phyloP scores from a whole-genome alignment of 2,888 invertebrate species.

The Prosapia bicincta region DNA sequence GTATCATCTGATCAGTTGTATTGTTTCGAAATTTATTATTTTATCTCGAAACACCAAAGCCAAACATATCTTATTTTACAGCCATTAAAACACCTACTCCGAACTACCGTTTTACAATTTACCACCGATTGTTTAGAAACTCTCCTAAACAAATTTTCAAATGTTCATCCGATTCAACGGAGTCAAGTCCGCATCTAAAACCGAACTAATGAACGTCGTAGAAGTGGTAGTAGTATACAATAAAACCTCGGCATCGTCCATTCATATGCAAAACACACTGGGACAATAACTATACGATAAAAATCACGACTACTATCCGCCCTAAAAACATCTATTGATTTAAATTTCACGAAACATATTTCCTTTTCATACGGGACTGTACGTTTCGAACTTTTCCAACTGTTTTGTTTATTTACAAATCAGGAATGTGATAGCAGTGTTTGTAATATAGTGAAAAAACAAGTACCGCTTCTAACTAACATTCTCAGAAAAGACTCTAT shows the following conservation, averaged over 20 bases:
- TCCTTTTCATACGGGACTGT: not conserved
- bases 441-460: no score
- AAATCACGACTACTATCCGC: not conserved
- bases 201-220: not conserved
- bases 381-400: not conserved
- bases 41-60: no score
- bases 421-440: no score
- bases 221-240: not conserved
- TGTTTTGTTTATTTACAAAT: no score
- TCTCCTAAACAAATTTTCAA: no score
- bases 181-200: not conserved
- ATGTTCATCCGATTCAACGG: not conserved
- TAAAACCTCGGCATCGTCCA: not conserved
- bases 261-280: conserved; percentile 1
- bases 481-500: not conserved
- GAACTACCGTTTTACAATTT: no score
- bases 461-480: no score
- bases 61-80: no score
- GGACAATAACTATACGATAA: not conserved
- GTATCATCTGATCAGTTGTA: no score
- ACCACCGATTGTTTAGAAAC: no score
- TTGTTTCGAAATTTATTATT: no score
- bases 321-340: not conserved
- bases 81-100: no score
- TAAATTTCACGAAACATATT: not conserved